Percentiles rank a stretch among this genome's conserved stretches.
Conservation (phyloP, 2,113 vertebrate species). For the Chitala chitala region DNA sequence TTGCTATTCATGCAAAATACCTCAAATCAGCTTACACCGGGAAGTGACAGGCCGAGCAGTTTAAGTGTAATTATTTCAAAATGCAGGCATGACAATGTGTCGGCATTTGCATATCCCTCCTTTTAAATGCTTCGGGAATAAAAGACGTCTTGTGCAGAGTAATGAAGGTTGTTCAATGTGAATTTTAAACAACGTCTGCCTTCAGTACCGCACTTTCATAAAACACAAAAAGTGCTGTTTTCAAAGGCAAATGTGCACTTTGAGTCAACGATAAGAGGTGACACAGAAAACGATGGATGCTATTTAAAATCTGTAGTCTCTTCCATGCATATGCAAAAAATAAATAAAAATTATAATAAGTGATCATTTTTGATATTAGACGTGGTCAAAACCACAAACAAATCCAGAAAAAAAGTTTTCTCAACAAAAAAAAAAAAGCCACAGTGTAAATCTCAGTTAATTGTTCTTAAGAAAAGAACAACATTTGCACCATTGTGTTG, state of each 20-base stretch:
- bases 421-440: not conserved
- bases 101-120: constrained; percentile 25
- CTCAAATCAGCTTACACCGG: constrained; percentile 20
- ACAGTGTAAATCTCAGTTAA: constrained; percentile 1
- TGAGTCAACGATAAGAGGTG: constrained; percentile 14
- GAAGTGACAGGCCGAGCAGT: constrained; percentile 20
- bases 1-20: constrained; percentile 27
- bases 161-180: constrained; percentile 29
- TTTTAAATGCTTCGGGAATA: constrained; percentile 22
- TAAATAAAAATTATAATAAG: constrained; percentile 17
- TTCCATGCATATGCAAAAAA: not conserved
- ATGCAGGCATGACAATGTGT: constrained; percentile 26
- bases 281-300: constrained; percentile 7
- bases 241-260: constrained; percentile 17
- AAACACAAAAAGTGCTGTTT: constrained; percentile 7
- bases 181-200: constrained; percentile 28
- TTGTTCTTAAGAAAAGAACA: not conserved
- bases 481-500: not conserved
- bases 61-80: constrained; percentile 33
- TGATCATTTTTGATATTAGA: too few species aligned
- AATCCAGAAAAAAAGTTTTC: not conserved
- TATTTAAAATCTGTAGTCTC: constrained; percentile 6
- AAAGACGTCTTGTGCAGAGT: constrained; percentile 17
- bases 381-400: not conserved
- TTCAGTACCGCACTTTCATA: constrained; percentile 3